phyloP scores from a whole-genome alignment of 2,797 vertebrate genomes.

The Scomberomorus guttatus region DNA sequence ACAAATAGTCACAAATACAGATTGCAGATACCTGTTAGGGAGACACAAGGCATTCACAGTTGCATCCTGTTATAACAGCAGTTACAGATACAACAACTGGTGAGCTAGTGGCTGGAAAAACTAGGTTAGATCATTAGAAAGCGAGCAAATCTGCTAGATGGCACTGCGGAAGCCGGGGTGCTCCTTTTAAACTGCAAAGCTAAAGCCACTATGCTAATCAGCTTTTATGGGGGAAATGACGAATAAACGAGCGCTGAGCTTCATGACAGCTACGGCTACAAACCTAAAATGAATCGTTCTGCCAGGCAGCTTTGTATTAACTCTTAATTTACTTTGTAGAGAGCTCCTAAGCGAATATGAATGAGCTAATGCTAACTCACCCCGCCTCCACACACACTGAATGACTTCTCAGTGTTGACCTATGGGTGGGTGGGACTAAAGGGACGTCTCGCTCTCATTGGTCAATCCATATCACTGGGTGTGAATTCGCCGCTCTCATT shows the following conservation, averaged over 20 bases:
- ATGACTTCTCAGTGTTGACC: not conserved
- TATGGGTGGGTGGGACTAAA: not conserved
- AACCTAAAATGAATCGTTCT: fast-evolving
- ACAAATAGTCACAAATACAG: not conserved
- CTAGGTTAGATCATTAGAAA: not conserved
- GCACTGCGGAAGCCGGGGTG: no score
- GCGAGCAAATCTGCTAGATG: not conserved
- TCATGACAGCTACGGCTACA: not conserved
- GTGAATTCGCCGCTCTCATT: constrained; percentile 18
- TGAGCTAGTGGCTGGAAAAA: not conserved
- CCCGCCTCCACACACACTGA: not conserved
- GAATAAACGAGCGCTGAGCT: fast-evolving
- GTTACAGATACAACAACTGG: not conserved
- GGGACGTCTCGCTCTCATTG: constrained; percentile 32
- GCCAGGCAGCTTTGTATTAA: fast-evolving
- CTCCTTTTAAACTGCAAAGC: not conserved
- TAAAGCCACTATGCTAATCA: constrained; percentile 27
- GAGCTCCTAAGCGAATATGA: not conserved
- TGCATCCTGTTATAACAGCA: not conserved
- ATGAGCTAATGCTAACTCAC: not conserved
- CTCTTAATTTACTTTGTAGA: not conserved
- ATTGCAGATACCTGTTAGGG: not conserved
- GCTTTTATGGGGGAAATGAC: not conserved
- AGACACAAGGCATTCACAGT: not conserved
- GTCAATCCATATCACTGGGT: not conserved